phyloP scores from a whole-genome alignment of 2,113 vertebrate species.

The Noturus placidus region DNA sequence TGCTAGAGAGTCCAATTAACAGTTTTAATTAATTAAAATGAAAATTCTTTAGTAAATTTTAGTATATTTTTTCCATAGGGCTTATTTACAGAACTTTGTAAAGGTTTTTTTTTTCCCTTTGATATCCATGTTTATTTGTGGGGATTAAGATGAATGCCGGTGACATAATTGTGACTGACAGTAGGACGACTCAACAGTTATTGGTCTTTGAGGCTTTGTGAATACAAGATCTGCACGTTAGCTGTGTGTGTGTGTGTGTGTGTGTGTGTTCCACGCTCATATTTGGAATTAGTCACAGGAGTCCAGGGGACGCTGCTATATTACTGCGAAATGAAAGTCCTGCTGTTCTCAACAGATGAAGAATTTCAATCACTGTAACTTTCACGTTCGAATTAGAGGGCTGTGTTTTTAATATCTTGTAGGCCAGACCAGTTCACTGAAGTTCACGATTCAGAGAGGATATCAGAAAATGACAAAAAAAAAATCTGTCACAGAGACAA shows the following conservation, averaged over 20 bases:
- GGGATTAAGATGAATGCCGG: neutral
- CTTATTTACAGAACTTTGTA: neutral
- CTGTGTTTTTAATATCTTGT: neutral
- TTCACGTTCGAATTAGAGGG: neutral
- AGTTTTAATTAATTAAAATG: neutral
- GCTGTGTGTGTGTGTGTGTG: neutral
- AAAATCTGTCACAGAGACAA: neutral
- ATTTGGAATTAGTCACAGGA: slow-evolving; percentile 23
- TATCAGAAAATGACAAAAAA: neutral
- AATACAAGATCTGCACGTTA: neutral
- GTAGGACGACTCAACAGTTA: neutral
- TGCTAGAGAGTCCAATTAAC: neutral
- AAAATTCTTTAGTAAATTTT: neutral
- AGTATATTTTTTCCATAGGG: neutral
- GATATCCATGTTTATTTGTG: neutral
- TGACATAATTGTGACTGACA: neutral
- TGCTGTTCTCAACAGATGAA: slow-evolving; percentile 24
- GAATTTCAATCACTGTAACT: slow-evolving; percentile 27
- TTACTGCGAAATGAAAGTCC: slow-evolving; percentile 6
- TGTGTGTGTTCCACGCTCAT: neutral
- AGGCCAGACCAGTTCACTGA: neutral
- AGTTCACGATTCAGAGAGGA: neutral
- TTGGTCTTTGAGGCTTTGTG: slow-evolving; percentile 6
- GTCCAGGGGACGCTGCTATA: neutral
- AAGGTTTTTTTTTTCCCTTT: neutral